Conservation (phyloP, 2,888 invertebrate species). For the Ctenicera cuprea region DNA sequence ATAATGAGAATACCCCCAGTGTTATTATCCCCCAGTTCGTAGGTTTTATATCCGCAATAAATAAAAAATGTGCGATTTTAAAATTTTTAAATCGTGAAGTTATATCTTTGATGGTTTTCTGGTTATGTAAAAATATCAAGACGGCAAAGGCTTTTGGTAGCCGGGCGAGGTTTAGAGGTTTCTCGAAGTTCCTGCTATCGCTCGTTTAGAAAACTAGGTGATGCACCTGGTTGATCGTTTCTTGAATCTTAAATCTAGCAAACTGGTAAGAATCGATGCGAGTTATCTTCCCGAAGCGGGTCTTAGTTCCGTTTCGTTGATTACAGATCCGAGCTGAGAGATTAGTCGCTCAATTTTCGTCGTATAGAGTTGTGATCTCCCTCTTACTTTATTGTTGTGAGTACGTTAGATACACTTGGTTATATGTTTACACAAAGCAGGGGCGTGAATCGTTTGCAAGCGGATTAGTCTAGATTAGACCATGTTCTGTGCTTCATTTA, state of each 20-base stretch:
- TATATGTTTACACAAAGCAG: constrained; percentile 54
- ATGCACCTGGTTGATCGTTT: constrained; percentile 32
- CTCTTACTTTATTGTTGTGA: constrained; percentile 51
- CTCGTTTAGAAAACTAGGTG: constrained; percentile 26
- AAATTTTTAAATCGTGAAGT: too few species aligned
- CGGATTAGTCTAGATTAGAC: constrained; percentile 60
- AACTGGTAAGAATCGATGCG: constrained; percentile 41
- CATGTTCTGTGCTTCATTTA: constrained; percentile 61
- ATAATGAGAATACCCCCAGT: background rate
- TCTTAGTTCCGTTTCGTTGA: constrained; percentile 65
- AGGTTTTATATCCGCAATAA: background rate
- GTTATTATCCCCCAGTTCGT: background rate
- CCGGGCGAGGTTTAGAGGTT: constrained; percentile 3
- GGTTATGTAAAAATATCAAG: background rate
- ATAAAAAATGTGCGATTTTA: too few species aligned
- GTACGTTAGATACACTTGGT: constrained; percentile 53
- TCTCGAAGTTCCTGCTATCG: constrained; percentile 7
- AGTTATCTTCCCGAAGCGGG: constrained; percentile 55
- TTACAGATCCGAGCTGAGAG: constrained; percentile 64
- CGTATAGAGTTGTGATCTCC: constrained; percentile 52
- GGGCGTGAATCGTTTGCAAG: constrained; percentile 56
- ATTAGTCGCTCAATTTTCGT: constrained; percentile 66
- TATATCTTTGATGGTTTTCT: background rate
- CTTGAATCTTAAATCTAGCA: constrained; percentile 35
- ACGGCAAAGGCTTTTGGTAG: background rate